These are phyloP conservation scores for Zeugodacus cucurbitae DNA, from an alignment of 1,140 invertebrate species.

Conservation along the genomic window DNA sequence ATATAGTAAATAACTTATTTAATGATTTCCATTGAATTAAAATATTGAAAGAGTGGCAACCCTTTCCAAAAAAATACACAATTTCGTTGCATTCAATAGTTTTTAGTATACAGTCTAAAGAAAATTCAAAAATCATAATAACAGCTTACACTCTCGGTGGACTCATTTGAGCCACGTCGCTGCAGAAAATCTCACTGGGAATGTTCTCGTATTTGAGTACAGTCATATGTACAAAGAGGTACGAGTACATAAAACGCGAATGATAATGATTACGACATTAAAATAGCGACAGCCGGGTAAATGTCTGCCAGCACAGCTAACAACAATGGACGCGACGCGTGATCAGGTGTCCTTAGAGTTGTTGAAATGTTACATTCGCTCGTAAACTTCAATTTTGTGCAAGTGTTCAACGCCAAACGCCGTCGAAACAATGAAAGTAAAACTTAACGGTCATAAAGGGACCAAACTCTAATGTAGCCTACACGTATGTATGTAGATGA, in stretches of 20 bases:
- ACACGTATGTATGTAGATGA: neutral
- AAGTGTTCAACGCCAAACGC: neutral
- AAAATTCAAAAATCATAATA: neutral
- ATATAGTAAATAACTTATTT: no score
- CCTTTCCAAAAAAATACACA: no score
- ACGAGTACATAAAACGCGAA: neutral
- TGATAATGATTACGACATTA: slow-evolving; percentile 28
- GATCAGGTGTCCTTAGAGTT: slow-evolving; percentile 23
- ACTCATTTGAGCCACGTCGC: neutral
- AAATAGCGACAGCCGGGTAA: neutral
- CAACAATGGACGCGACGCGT: neutral
- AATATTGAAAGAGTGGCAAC: no score
- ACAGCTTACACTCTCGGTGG: neutral
- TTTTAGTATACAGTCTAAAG: no score
- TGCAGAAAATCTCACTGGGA: neutral
- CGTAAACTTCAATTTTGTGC: slow-evolving; percentile 33
- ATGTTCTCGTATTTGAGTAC: neutral
- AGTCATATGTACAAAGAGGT: neutral
- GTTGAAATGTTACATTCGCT: slow-evolving; percentile 9
- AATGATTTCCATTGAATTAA: no score
- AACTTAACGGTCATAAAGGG: slow-evolving; percentile 32
- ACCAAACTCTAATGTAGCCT: neutral
- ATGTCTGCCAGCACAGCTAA: neutral
- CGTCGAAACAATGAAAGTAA: slow-evolving; percentile 6
- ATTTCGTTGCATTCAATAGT: no score